These are phyloP conservation scores for Chymomyza caudatula DNA, from an alignment of 2,888 invertebrate genomes.

Conservation along the genomic window DNA sequence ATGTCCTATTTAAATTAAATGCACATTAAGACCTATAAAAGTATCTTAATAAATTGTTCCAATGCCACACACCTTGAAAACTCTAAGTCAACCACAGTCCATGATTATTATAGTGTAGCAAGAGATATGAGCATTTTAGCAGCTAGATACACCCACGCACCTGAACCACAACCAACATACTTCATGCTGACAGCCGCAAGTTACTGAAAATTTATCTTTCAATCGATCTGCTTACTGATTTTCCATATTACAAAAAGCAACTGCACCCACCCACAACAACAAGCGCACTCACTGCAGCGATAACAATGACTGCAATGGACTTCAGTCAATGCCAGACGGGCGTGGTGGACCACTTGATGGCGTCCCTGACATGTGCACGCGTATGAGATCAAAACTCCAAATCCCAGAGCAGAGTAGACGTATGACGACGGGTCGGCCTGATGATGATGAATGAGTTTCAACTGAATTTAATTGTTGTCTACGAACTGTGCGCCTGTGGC, in stretches of 20 bases:
- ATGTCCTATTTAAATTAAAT: background rate
- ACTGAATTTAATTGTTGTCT: conserved; percentile 64
- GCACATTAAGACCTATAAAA: background rate
- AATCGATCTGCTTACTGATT: conserved; percentile 65
- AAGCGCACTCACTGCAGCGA: conserved; percentile 1
- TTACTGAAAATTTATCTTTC: conserved; percentile 68
- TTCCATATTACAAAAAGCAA: background rate
- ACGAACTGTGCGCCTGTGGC: conserved; percentile 55
- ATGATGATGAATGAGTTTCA: conserved; percentile 67
- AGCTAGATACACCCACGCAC: conserved; percentile 62
- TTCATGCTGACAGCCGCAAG: conserved; percentile 62
- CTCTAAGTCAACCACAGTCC: background rate
- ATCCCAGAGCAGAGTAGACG: conserved; percentile 41
- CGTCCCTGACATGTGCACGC: conserved; percentile 53
- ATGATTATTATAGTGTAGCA: background rate
- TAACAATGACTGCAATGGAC: background rate
- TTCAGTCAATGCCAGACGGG: conserved; percentile 61
- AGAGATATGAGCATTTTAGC: conserved; percentile 25
- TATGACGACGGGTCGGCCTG: conserved; percentile 52
- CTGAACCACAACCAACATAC: conserved; percentile 39
- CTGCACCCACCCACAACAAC: background rate
- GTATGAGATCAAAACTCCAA: conserved; percentile 3
- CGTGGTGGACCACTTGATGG: conserved; percentile 44
- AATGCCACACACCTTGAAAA: conserved; percentile 67
- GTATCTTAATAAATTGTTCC: background rate